Base-by-base conservation (phyloP, 2,797 vertebrate genomes). In the Ibycter americanus region DNA sequence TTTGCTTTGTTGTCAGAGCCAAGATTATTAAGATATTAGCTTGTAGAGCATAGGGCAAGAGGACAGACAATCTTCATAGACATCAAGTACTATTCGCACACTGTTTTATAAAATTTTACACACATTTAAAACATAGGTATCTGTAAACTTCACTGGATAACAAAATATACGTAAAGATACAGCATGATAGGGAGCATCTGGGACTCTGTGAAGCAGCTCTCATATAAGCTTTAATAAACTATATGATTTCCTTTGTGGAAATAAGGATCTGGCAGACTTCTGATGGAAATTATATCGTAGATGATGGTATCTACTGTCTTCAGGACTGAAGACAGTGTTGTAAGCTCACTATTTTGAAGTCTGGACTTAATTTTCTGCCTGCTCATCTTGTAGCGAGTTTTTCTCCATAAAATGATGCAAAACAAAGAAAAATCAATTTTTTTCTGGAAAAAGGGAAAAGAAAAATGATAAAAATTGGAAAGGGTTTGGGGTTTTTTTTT, bases 1-100 rank as follows among this genome's bases (percentile, higher is more conserved):
- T 86, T 85, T 84, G n/a, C 87, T 95, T 82, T 88, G 90, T 67
- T 87, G 79, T 82, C 96, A 95, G 76, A 93, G 81, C 66, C 82
- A 95, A 92, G 63, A 77, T 86, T 96, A 47, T 83, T 96, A 67
- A 80, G 72, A 51, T 71, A 47, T 83, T 67, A 87, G 15, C 38
- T 93, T 70, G 27, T 22, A 95, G 11, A 95, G 54, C 29, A 59
- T 19, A 80, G 32, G 9, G 16, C 51, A 56, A 55, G 31, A 89
- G 18, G 46, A 87, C 11, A 14, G 49, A 76, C 51, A 73, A 26
- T 42, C 27, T 55, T 26, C 44, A 14, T 8, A 67, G 18, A 32
- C 15, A 62, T 11, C 16, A 59, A 83, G 5, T 12, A 20, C 11
- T 61, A 6, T 62, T 58, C 63, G 13, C 44, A 26, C 1, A 0